Conservation (phyloP, 2,113 vertebrate genomes). For the Grammomys surdaster region DNA sequence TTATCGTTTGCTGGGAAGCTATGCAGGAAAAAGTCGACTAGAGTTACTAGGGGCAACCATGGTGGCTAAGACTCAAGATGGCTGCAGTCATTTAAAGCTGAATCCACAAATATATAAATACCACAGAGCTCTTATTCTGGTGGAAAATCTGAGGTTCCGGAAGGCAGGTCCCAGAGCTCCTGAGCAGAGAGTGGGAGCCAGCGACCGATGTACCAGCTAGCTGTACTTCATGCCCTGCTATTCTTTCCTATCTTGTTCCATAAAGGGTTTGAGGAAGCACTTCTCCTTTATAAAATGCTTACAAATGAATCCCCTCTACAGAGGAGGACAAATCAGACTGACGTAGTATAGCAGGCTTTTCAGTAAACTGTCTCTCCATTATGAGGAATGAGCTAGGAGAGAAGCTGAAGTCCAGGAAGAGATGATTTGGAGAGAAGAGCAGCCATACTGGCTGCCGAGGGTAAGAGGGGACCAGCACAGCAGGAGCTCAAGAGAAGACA, state of each 20-base stretch:
- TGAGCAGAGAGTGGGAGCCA: not conserved
- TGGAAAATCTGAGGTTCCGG: not conserved
- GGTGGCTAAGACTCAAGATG: not conserved
- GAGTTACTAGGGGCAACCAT: not conserved
- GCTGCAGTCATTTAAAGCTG: not conserved
- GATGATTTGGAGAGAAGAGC: not conserved
- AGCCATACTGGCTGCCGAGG: too few species aligned
- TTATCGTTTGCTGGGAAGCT: not conserved
- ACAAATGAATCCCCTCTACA: not conserved
- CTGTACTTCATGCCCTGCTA: not conserved
- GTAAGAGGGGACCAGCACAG: too few species aligned
- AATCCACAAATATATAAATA: not conserved
- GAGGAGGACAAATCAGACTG: not conserved
- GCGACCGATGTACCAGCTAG: not conserved
- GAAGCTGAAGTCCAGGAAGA: not conserved
- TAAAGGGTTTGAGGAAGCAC: not conserved
- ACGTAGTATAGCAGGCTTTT: not conserved
- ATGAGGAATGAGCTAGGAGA: not conserved
- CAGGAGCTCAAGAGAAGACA: not conserved
- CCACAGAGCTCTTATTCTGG: not conserved
- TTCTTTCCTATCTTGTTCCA: not conserved
- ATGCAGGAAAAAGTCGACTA: not conserved
- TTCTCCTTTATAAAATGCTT: not conserved
- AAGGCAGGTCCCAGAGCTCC: not conserved
- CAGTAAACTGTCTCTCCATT: not conserved